A percentile compares a stretch with the other conserved stretches of the same genome.
Conservation (phyloP, 2,888 invertebrate species). For the Trilocha varians region DNA sequence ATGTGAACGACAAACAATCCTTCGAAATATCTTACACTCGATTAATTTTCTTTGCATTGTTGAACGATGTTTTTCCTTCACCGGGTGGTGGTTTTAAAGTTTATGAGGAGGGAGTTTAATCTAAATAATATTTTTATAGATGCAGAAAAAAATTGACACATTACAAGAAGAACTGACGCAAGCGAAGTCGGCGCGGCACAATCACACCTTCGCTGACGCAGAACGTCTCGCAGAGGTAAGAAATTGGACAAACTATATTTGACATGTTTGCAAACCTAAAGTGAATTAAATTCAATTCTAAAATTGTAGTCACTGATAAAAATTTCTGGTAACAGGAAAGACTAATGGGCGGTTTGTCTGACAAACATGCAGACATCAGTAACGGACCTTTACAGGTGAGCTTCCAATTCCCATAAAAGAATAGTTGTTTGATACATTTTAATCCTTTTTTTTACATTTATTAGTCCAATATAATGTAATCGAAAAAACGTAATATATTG, state of each 20-base stretch:
- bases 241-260: constrained; percentile 2
- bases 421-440: too few species aligned
- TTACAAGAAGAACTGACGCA: constrained; percentile 59
- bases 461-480: too few species aligned
- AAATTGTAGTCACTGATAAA: too few species aligned
- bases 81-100: constrained; percentile 25
- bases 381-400: constrained; percentile 63
- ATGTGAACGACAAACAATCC: background rate
- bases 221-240: constrained; percentile 52
- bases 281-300: too few species aligned
- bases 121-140: constrained; percentile 31
- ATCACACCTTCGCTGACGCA: constrained; percentile 49
- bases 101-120: background rate
- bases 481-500: background rate
- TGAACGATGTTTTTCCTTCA: constrained; percentile 2
- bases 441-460: too few species aligned
- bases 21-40: background rate
- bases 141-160: constrained; percentile 66
- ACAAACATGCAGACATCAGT: constrained; percentile 46
- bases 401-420: background rate
- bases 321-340: constrained; percentile 53
- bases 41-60: background rate
- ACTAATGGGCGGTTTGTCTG: constrained; percentile 54
- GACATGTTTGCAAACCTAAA: constrained; percentile 1
- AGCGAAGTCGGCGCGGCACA: constrained; percentile 37